phyloP scores from a whole-genome alignment of 2,888 invertebrate species.

The Tiphia femorata region DNA sequence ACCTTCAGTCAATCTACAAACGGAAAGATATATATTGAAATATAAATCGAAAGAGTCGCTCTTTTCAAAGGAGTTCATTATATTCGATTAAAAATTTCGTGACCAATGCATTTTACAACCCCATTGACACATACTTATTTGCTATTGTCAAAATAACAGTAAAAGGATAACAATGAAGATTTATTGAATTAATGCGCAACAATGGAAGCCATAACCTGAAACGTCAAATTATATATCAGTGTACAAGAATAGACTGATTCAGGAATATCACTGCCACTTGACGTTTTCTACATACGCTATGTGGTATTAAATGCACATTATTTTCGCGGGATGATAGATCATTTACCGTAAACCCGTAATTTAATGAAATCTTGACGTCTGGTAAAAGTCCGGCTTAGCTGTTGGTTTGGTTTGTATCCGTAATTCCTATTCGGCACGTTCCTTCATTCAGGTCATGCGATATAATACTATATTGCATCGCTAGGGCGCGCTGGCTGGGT shows the following conservation, averaged over 20 bases:
- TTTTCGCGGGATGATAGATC: background rate
- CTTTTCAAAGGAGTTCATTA: too few relatives aligned
- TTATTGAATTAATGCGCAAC: constrained; percentile 35
- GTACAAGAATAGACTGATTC: too few relatives aligned
- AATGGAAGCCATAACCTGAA: constrained; percentile 48
- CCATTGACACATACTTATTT: too few relatives aligned
- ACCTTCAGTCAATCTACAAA: too few relatives aligned
- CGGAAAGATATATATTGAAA: too few relatives aligned
- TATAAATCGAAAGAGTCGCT: too few relatives aligned
- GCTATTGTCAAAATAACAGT: too few relatives aligned
- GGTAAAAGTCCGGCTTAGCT: constrained; percentile 37
- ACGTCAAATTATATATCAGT: constrained; percentile 33
- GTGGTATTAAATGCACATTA: background rate
- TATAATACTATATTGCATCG: constrained; percentile 6
- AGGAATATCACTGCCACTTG: too few relatives aligned
- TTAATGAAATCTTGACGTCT: constrained; percentile 42
- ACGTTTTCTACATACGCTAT: background rate
- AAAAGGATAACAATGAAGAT: constrained; percentile 1
- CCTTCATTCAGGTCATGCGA: constrained; percentile 22
- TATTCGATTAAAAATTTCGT: too few relatives aligned
- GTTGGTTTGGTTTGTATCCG: too few relatives aligned
- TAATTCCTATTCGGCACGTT: constrained; percentile 32
- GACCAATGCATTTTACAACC: too few relatives aligned
- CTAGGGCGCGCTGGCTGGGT: constrained; percentile 33
- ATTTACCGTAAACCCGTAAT: constrained; percentile 35